Base-by-base conservation (phyloP, 2,113 vertebrate genomes). In the Orycteropus afer region DNA sequence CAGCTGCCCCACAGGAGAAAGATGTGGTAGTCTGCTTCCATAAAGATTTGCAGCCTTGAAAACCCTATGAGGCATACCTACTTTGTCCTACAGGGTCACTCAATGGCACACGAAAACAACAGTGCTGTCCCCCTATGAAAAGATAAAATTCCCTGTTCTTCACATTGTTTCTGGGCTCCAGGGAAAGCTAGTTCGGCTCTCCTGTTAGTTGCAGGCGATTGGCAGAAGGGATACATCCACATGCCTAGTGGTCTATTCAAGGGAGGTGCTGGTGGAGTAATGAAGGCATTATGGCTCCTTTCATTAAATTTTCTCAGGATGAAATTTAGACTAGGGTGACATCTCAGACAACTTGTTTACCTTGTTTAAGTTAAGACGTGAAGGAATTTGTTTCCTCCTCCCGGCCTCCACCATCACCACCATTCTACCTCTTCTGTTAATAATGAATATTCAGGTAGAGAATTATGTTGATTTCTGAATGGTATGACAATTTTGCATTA, bases 401-500 rank as follows among this genome's bases (percentile, higher is more conserved):
- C 27, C n/a, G n/a, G n/a, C n/a, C n/a, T n/a, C n/a, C n/a, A n/a
- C n/a, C n/a, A n/a, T n/a, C n/a, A n/a, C n/a, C n/a, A n/a, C n/a
- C n/a, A n/a, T n/a, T n/a, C n/a, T n/a, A n/a, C n/a, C n/a, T 87
- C 61, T 85, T 69, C 40, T 57, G 79, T 69, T 53, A 53, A 53
- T 34, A 78, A 5, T 69, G 18, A n/a, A n/a, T n/a, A n/a, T 78
- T 84, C 59, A 84, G 47, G 17, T 34, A 34, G 59, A 78, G 18
- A 89, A 84, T 77, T 89, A 67, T 3, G 49, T 25, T 84, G 49
- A 84, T 78, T 57, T 89, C 27, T 78, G 49, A 89, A 84, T 89
- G 25, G 42, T 88, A 82, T 29, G 65, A 42, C 45, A 61, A 20
- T 81, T 61, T 73, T 74, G 18, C 22, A 53, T 88, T 88, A 22